These are phyloP conservation scores for Sceliomorpha sp. DNA, from an alignment of 2,888 invertebrate species.

Conservation along the genomic window DNA sequence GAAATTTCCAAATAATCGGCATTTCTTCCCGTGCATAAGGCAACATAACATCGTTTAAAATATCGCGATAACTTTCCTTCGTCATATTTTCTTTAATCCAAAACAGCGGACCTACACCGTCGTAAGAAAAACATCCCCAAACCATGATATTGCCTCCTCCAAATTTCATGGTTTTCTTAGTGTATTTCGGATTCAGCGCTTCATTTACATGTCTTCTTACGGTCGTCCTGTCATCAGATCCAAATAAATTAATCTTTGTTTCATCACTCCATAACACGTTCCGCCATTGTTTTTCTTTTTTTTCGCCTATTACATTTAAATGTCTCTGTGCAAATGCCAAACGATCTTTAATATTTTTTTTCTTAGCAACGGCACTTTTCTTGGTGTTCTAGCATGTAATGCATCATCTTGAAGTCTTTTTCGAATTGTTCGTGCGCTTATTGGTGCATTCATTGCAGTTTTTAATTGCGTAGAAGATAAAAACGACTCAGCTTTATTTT, in stretches of 20 bases:
- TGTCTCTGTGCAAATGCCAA: constrained; percentile 8
- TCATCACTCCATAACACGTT: constrained; percentile 13
- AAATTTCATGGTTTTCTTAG: constrained; percentile 24
- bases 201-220: constrained; percentile 6
- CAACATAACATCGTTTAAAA: constrained; percentile 17
- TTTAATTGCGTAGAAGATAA: constrained; percentile 2
- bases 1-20: constrained; percentile 10
- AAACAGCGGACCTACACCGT: constrained; percentile 11
- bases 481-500: constrained; percentile 1
- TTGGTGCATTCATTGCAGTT: not conserved
- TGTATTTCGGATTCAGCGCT: constrained; percentile 14
- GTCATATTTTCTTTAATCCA: constrained; percentile 9
- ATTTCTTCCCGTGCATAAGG: constrained; percentile 15
- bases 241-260: constrained; percentile 17
- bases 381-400: constrained; percentile 4
- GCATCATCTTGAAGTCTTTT: constrained; percentile 1
- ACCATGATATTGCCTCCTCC: constrained; percentile 16
- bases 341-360: constrained; percentile 17
- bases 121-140: constrained; percentile 8
- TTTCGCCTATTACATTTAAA: constrained; percentile 13
- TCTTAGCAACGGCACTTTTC: constrained; percentile 11
- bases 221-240: constrained; percentile 10
- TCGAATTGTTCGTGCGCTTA: constrained; percentile 4
- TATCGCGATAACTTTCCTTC: constrained; percentile 9
- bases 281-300: constrained; percentile 15